Base-by-base conservation (phyloP, 1,140 invertebrate genomes). In the Oryctes rhinoceros region DNA sequence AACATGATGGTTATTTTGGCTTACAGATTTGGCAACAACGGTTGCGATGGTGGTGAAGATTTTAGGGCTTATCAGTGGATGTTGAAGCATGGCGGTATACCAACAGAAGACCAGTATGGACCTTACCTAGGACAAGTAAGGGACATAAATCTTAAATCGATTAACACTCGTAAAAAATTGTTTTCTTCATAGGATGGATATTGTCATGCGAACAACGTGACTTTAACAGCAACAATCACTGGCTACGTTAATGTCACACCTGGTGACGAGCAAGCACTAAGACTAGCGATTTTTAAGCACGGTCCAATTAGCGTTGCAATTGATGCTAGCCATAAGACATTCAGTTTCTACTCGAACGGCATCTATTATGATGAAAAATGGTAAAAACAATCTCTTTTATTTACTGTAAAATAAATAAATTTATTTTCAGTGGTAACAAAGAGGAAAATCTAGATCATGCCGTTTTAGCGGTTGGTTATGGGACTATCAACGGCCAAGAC, bases 31-130 rank as follows among this genome's bases (percentile, higher is more conserved):
- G 96, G 96, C 20, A 98, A 99, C 88, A 98, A 99, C 89, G 98
- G 96, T 3, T 99, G 97, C 88, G 97, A 99, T 89, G 97, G 97
- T 30, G 97, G 97, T 75, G 96, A 98, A 90, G 95, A 96, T 88
- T 98, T 96, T 87, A 90, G 96, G 80, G 92, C 96, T 0, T 98
- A 98, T 86, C 90, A 96, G 81, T 99, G 95, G 94, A 97, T 99
- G 84, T 92, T 96, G 91, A 95, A 96, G 87, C 93, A 95, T 84
- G 96, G 95, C 20, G 94, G 97, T 78, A 90, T 98, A 47, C 95
- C 97, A 7, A 93, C 94, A 15, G 96, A 98, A 85, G 96, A 96
- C 74, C 92, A 93, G 80, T 98, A 98, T 87, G 97, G 97, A 30
- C 93, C 92, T 30, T 99, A 98, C 84, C 88, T 98, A 81, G 96